These are phyloP conservation scores for Zaprionus bogoriensis DNA, from an alignment of 2,888 invertebrate genomes.

Conservation along the genomic window DNA sequence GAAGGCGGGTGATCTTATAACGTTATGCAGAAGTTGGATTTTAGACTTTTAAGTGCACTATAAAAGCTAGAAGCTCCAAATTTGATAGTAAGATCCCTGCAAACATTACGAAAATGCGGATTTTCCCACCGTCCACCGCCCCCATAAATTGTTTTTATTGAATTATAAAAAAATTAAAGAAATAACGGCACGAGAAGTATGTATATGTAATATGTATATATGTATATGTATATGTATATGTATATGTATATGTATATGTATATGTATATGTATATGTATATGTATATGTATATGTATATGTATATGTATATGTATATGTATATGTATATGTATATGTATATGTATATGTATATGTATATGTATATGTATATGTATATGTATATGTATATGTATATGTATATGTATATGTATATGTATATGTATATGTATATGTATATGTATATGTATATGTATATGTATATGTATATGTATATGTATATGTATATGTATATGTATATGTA, in stretches of 20 bases:
- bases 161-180: too few species aligned
- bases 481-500: not conserved
- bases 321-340: not conserved
- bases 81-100: too few species aligned
- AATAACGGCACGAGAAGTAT: too few species aligned
- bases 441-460: not conserved
- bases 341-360: not conserved
- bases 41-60: too few species aligned
- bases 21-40: too few species aligned
- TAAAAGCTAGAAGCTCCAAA: too few species aligned
- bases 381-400: not conserved
- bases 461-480: not conserved
- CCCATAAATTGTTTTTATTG: too few species aligned
- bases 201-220: not conserved
- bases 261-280: not conserved
- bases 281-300: not conserved
- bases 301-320: not conserved
- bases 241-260: not conserved
- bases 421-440: too few species aligned
- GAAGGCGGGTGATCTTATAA: too few species aligned
- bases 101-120: too few species aligned
- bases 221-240: not conserved
- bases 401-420: too few species aligned
- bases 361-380: not conserved
- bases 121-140: too few species aligned